Base-by-base conservation (phyloP, 1,140 invertebrate genomes). In the Trachymyrmex cornetzi region DNA sequence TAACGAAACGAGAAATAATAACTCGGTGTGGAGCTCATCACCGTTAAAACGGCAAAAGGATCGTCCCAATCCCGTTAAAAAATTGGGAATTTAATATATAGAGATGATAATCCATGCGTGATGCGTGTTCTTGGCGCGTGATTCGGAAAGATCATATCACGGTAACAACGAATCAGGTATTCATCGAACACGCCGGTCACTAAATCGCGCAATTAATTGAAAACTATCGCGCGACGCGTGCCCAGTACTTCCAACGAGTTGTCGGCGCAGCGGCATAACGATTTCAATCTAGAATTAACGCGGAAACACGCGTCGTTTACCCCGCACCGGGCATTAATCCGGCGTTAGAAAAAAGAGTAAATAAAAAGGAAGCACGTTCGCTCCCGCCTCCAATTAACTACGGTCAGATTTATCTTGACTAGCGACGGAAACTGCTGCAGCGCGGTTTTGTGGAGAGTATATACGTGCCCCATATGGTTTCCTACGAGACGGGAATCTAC, bases 371-470 rank as follows among this genome's bases (percentile, higher is more conserved):
- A 16, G 6, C 19, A 75, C 61, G 86, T 89, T 89, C 63, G 82
- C 55, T 44, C 67, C 77, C 74, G 74, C 34, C 67, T 80, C 75
- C 88, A 90, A 90, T 90, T 90, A 88, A 90, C 86, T 66, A 88
- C 53, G 69, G 86, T 64, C 86, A 85, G 88, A 90, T 90, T 88
- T 90, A 90, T 90, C 89, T 90, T 77, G 80, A 90, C 80, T 88
- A 88, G 84, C 59, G 80, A 77, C 64, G 50, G 79, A 87, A 80
- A 87, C 77, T 50, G 59, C 24, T 53, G 57, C 75, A 61, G 59
- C 64, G 75, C 77, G 77, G 30, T 89, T 88, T 87, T 84, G 66
- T 59, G 64, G 50, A 48, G 84, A 72, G 24, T n/a, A n/a, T 27
- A 57, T 22, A 80, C 74, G 61, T 53, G 87, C 82, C 63, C 77